These are phyloP conservation scores for Delia radicum DNA, from an alignment of 1,140 invertebrate genomes.

Conservation along the genomic window DNA sequence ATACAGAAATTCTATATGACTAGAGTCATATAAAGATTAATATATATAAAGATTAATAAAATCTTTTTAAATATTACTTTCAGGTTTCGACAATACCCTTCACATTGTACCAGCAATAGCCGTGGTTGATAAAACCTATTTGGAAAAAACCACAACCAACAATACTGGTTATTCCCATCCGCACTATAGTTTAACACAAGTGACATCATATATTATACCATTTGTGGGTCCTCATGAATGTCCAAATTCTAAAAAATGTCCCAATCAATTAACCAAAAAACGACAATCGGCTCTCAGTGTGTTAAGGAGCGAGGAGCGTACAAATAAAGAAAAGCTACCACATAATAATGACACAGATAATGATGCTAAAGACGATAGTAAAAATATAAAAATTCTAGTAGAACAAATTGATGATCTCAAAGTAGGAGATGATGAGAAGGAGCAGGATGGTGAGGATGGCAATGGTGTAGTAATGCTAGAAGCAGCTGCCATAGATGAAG, in stretches of 20 bases:
- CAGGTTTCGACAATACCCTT: slow-evolving; percentile 54
- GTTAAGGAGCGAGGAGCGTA: neutral
- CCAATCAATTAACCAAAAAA: slow-evolving; percentile 37
- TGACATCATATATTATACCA: slow-evolving; percentile 54
- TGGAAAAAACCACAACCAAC: slow-evolving; percentile 29
- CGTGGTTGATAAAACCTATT: slow-evolving; percentile 40
- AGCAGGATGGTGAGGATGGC: neutral
- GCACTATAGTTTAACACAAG: slow-evolving; percentile 45
- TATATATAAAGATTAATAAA: no score
- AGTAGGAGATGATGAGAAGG: neutral
- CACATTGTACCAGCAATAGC: slow-evolving; percentile 53
- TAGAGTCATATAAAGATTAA: no score
- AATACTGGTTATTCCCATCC: slow-evolving; percentile 28
- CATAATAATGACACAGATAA: neutral
- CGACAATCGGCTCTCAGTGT: neutral
- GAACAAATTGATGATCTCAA: neutral
- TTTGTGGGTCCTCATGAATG: slow-evolving; percentile 54
- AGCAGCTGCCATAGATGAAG: slow-evolving; percentile 6
- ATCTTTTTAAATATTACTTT: neutral
- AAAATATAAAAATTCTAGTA: neutral
- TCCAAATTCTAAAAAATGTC: slow-evolving; percentile 53
- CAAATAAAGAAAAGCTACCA: neutral
- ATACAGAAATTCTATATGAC: no score
- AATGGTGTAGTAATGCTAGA: neutral
- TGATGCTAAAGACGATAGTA: neutral